phyloP scores from a whole-genome alignment of 1,140 invertebrate genomes.

The Rhagoletis zephyria region DNA sequence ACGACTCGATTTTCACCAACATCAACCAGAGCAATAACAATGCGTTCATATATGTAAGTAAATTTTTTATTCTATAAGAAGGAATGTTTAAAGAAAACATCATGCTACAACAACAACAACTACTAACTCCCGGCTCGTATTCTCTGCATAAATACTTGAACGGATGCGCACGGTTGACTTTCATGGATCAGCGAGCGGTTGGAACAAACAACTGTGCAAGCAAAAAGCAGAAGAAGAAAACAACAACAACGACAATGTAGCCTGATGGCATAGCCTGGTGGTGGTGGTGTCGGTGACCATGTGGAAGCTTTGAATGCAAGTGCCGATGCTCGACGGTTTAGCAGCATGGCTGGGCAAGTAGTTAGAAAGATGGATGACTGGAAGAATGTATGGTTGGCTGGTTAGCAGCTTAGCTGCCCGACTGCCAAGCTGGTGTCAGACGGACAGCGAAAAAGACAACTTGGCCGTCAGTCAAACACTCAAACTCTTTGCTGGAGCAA shows the following conservation, averaged over 20 bases:
- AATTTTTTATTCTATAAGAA: neutral
- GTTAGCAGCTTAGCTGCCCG: neutral
- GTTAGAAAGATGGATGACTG: neutral
- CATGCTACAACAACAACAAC: neutral
- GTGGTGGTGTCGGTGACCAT: constrained; percentile 7
- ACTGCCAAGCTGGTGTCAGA: neutral
- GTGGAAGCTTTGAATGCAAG: neutral
- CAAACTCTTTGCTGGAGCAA: neutral
- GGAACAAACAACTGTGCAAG: constrained; percentile 59
- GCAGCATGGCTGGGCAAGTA: too few species aligned
- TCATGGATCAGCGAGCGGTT: constrained; percentile 69
- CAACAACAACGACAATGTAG: neutral
- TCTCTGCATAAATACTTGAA: constrained; percentile 50
- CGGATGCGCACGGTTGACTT: constrained; percentile 66
- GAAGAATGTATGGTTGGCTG: neutral
- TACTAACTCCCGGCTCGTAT: neutral
- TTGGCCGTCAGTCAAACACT: constrained; percentile 26
- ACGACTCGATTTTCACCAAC: neutral
- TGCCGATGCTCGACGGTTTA: too few species aligned
- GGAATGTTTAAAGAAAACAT: constrained; percentile 15
- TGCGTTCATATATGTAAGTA: neutral
- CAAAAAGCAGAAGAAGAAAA: neutral
- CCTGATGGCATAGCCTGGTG: too few species aligned
- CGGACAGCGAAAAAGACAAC: neutral
- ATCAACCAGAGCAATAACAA: neutral